Evolutionary conservation across 2,797 vertebrate species (phyloP).

Genomic region (Hapalemur alaotrensis): DNA sequence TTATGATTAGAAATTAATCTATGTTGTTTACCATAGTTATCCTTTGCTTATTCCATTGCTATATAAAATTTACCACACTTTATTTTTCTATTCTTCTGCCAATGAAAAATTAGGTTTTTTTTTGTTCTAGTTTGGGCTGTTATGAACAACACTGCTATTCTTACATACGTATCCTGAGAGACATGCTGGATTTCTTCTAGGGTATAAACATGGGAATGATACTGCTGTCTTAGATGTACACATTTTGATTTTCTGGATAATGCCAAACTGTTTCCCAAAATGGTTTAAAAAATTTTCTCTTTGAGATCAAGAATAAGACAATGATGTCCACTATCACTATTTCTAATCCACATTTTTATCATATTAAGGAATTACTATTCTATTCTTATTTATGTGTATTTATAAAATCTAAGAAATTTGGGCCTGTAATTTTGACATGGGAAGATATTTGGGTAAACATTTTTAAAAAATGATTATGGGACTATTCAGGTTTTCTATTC

Average conservation of each 20-base stretch:
- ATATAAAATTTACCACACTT: not conserved
- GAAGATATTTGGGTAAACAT: not conserved
- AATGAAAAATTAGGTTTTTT: not conserved
- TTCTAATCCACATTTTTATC: not conserved
- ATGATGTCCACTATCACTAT: not conserved
- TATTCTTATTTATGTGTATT: not conserved
- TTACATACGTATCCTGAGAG: not conserved
- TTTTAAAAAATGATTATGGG: not conserved
- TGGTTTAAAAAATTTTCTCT: not conserved
- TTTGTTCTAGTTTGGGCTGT: not conserved
- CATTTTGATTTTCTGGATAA: not conserved
- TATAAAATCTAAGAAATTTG: not conserved
- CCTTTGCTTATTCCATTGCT: not conserved
- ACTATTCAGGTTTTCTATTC: not conserved
- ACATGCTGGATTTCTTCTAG: not conserved
- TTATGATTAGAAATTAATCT: not conserved
- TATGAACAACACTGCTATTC: not conserved
- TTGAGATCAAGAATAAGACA: not conserved
- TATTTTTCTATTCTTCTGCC: not conserved
- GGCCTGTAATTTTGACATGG: not conserved
- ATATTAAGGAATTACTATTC: not conserved
- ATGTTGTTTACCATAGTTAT: not conserved
- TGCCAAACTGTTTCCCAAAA: not conserved
- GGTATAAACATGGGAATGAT: not conserved
- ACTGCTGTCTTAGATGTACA: not conserved